Evolutionary conservation across 2,797 vertebrate species (phyloP).

Genomic region (Allobates femoralis): DNA sequence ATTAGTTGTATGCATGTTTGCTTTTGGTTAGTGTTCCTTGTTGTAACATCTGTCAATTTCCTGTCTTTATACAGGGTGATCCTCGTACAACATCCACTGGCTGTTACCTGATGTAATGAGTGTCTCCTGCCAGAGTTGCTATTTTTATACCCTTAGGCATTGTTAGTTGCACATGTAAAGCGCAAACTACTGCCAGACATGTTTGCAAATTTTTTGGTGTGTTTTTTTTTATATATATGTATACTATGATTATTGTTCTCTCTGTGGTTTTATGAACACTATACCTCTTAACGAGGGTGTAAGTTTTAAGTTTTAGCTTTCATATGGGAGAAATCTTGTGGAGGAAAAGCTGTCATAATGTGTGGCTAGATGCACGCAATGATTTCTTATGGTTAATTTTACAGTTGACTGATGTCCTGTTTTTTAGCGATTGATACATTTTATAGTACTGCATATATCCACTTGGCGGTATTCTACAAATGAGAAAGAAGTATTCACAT

Average conservation of each 20-base stretch:
- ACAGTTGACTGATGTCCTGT: not conserved
- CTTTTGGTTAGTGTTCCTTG: not conserved
- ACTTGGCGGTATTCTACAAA: not conserved
- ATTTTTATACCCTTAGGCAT: conserved; percentile 18
- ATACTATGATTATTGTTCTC: conserved; percentile 13
- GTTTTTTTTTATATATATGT: not conserved
- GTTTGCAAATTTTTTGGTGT: conserved; percentile 35
- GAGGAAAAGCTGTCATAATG: conserved; percentile 9
- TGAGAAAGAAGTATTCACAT: not conserved
- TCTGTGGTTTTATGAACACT: conserved; percentile 40
- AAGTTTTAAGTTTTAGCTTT: conserved; percentile 17
- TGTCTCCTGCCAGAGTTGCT: conserved; percentile 74
- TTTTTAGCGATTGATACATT: conserved; percentile 14
- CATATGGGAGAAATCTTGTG: conserved; percentile 12
- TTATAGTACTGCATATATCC: not conserved
- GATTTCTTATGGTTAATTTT: conserved; percentile 16
- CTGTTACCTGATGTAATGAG: conserved; percentile 90
- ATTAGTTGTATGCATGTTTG: not conserved
- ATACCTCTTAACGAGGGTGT: not conserved
- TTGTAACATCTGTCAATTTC: not conserved
- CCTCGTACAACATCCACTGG: conserved; percentile 87
- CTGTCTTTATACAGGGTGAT: conserved; percentile 79
- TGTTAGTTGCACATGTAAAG: conserved; percentile 61
- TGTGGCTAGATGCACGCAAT: not conserved
- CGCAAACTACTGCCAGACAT: conserved; percentile 69